Conservation (phyloP, 35 echinoderm and acorn worm genomes). For the Heliocidaris tuberculata region DNA sequence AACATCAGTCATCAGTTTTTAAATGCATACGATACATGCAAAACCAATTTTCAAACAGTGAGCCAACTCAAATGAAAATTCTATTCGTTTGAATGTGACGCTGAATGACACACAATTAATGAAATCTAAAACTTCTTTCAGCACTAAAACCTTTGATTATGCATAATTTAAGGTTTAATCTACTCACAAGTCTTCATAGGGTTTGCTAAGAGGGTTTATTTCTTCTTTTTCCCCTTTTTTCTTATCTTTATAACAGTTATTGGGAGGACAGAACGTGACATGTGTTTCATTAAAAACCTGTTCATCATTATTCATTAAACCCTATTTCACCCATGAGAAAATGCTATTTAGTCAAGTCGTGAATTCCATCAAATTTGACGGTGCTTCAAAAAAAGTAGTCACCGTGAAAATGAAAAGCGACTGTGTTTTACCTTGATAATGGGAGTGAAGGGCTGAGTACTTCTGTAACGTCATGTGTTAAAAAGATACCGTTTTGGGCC, state of each 20-base stretch:
- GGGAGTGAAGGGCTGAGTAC: not conserved
- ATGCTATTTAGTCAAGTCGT: not conserved
- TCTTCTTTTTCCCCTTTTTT: not conserved
- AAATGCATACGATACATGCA: too few species aligned
- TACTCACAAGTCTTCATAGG: not conserved
- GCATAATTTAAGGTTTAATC: too few species aligned
- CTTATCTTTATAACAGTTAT: not conserved
- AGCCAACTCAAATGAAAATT: too few species aligned
- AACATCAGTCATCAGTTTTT: too few species aligned
- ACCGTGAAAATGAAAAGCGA: not conserved
- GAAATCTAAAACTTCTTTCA: too few species aligned
- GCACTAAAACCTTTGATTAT: too few species aligned
- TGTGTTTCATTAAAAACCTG: slow-evolving; percentile 1
- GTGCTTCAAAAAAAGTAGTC: not conserved
- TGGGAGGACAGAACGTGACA: not conserved
- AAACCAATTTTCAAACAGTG: too few species aligned
- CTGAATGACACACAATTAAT: too few species aligned
- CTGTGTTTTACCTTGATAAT: not conserved
- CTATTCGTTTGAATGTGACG: too few species aligned
- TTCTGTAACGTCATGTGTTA: not conserved
- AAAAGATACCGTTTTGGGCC: not conserved
- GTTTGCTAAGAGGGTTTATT: not conserved
- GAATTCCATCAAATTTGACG: slow-evolving; percentile 17
- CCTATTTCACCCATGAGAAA: slow-evolving; percentile 16
- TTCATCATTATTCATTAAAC: slow-evolving; percentile 19